A percentile compares a stretch with the other conserved stretches of the same genome.
Conservation (phyloP, 2,888 invertebrate genomes). For the Protonemura montana region DNA sequence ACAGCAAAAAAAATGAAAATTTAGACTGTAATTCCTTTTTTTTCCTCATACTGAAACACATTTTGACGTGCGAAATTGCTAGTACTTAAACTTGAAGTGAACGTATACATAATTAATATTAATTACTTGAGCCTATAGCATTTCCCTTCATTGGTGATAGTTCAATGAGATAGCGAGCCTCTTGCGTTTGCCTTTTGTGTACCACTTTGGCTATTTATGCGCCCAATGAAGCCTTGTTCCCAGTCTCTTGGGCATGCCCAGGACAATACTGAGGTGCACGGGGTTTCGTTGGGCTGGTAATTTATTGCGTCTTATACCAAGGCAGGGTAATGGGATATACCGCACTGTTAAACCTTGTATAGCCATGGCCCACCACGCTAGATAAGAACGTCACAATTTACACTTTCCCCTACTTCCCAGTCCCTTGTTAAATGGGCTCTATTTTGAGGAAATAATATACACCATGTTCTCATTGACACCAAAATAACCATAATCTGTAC, state of each 20-base stretch:
- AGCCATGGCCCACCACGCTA: background rate
- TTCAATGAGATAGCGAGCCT: background rate
- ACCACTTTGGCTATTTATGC: slow-evolving; percentile 7
- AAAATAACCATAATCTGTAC: background rate
- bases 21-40: background rate
- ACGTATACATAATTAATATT: background rate
- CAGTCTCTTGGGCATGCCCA: background rate
- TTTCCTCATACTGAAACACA: background rate
- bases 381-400: slow-evolving; percentile 12
- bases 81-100: background rate
- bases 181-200: background rate
- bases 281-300: background rate
- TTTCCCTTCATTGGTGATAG: background rate
- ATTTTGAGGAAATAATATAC: background rate
- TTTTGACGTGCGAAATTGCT: background rate
- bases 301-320: background rate
- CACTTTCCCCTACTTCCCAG: background rate
- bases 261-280: background rate
- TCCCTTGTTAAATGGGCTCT: background rate
- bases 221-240: background rate
- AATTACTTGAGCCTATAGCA: background rate
- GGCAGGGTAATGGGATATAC: background rate
- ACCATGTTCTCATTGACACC: background rate
- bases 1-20: background rate
- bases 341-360: background rate